Evolutionary conservation across 2,113 vertebrate genomes (phyloP).

Genomic region (Megaleporinus macrocephalus): DNA sequence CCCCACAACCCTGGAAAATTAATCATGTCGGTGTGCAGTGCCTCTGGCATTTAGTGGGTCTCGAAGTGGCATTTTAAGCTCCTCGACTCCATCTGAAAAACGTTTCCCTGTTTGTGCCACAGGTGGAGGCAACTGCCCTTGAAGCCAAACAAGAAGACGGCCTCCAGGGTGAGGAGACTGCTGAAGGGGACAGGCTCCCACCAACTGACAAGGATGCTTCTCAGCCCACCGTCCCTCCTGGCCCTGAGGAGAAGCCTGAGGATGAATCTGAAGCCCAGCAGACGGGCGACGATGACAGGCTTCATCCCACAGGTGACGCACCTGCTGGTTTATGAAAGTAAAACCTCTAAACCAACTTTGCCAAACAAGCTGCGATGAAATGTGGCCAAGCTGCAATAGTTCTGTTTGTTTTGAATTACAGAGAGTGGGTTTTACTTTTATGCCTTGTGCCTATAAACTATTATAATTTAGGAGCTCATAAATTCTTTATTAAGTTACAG

Average conservation of each 20-base stretch:
- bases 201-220: not conserved
- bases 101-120: not conserved
- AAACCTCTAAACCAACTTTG: too few relatives aligned
- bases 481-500: too few relatives aligned
- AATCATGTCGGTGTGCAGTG: constrained; percentile 21
- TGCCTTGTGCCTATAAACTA: not conserved
- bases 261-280: not conserved
- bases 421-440: too few relatives aligned
- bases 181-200: constrained; percentile 7
- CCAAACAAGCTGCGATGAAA: too few relatives aligned
- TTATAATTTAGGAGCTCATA: too few relatives aligned
- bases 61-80: constrained; percentile 36
- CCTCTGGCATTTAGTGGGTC: constrained; percentile 38
- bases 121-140: constrained; percentile 60
- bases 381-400: too few relatives aligned
- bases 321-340: not conserved
- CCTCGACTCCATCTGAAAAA: constrained; percentile 31
- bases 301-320: not conserved
- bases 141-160: constrained; percentile 31
- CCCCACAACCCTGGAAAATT: constrained; percentile 14
- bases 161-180: constrained; percentile 36
- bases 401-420: too few relatives aligned
- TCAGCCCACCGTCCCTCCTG: not conserved
- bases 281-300: constrained; percentile 12
- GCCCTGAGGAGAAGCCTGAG: constrained; percentile 8